These are phyloP conservation scores for Phyllotis vaccarum DNA, from an alignment of 2,797 vertebrate species.

Conservation along the genomic window DNA sequence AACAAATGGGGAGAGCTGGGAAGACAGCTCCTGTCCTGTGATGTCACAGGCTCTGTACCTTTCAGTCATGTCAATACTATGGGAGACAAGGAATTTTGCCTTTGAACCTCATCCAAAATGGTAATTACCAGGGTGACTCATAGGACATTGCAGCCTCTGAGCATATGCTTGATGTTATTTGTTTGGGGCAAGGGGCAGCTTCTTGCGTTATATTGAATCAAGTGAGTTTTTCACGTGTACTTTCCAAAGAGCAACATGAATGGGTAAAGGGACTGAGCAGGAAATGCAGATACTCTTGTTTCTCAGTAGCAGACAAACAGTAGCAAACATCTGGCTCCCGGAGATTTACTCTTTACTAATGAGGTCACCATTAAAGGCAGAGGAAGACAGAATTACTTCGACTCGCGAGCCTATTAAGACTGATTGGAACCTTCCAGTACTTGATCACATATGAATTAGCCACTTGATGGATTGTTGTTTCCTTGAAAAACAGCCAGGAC, in stretches of 20 bases:
- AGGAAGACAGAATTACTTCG: conserved; percentile 58
- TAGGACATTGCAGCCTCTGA: background rate
- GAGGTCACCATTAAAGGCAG: background rate
- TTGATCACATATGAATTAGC: conserved; percentile 60
- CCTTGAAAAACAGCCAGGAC: conserved; percentile 67
- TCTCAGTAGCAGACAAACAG: conserved; percentile 1
- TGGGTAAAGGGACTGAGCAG: conserved; percentile 21
- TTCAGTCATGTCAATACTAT: background rate
- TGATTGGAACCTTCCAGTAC: conserved; percentile 16
- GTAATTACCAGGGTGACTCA: background rate
- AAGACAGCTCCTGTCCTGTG: background rate
- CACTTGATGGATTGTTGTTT: conserved; percentile 58
- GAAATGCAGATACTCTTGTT: conserved; percentile 10
- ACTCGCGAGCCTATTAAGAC: conserved; percentile 21
- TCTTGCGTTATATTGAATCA: conserved; percentile 33
- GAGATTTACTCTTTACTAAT: conserved; percentile 37
- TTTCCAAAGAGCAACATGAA: conserved; percentile 40
- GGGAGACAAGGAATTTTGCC: conserved; percentile 15
- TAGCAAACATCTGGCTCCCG: conserved; percentile 7
- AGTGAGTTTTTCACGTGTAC: conserved; percentile 32
- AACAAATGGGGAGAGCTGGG: background rate
- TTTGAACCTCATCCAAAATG: conserved; percentile 26
- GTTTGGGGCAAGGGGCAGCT: background rate
- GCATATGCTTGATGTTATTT: background rate
- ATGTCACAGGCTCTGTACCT: background rate